Conservation (phyloP, 1,140 invertebrate genomes). For the Listronotus bonariensis region DNA sequence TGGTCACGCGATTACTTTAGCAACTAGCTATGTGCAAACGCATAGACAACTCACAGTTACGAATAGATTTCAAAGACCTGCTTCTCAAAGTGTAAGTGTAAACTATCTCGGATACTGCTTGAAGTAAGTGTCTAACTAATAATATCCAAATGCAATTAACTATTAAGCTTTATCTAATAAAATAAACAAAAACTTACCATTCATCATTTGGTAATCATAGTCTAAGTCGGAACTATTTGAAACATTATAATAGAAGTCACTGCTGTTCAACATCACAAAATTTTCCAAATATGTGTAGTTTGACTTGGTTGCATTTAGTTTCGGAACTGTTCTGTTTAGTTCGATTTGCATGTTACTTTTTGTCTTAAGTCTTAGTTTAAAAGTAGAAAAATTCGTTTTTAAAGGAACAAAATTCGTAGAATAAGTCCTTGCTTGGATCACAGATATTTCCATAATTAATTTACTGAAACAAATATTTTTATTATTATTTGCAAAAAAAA, state of each 20-base stretch:
- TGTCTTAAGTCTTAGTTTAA: conserved; percentile 26
- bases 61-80: too few species aligned
- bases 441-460: conserved; percentile 54
- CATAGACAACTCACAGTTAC: too few species aligned
- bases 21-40: too few species aligned
- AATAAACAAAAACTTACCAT: conserved; percentile 24
- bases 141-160: too few species aligned
- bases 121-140: too few species aligned
- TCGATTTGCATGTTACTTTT: conserved; percentile 22
- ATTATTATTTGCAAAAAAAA: too few species aligned
- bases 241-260: conserved; percentile 46
- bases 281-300: conserved; percentile 36
- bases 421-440: conserved; percentile 52
- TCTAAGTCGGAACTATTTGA: conserved; percentile 49
- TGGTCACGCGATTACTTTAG: too few species aligned
- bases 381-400: conserved; percentile 43
- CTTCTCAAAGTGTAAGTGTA: too few species aligned
- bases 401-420: conserved; percentile 41
- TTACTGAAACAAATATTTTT: conserved; percentile 28
- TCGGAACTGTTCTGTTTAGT: conserved; percentile 26
- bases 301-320: conserved; percentile 35
- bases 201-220: conserved; percentile 52
- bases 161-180: too few species aligned
- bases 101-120: too few species aligned
- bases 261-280: conserved; percentile 45